These are phyloP conservation scores for Chlamydotis undulata DNA, from an alignment of 2,113 vertebrate genomes.

Conservation along the genomic window DNA sequence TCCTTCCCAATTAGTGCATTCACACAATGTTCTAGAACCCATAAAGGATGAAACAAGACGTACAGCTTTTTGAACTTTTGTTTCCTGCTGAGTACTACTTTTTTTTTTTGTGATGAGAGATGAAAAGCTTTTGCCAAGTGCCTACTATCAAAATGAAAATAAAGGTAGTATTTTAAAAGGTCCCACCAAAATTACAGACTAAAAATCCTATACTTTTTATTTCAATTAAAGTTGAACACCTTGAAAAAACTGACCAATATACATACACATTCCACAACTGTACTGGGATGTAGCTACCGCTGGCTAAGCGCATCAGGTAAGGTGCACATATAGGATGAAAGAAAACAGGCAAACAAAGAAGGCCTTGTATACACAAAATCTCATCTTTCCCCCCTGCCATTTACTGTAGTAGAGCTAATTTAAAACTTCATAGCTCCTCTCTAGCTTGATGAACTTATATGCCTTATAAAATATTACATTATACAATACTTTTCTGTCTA, in stretches of 20 bases:
- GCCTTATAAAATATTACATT: neutral
- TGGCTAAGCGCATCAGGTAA: neutral
- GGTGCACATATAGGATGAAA: accelerated
- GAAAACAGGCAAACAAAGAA: neutral
- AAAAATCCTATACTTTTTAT: neutral
- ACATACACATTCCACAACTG: neutral
- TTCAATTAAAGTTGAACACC: neutral
- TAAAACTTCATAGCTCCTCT: neutral
- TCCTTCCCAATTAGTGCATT: neutral
- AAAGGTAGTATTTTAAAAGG: neutral
- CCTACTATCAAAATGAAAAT: neutral
- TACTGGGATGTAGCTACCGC: neutral
- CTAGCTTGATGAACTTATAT: accelerated
- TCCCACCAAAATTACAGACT: neutral
- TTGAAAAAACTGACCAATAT: neutral
- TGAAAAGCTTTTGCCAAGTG: neutral
- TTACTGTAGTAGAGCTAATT: neutral
- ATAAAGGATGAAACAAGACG: neutral
- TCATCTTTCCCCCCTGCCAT: neutral
- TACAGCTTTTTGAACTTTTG: neutral
- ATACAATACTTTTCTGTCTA: neutral
- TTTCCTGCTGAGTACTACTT: neutral
- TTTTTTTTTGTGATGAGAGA: neutral
- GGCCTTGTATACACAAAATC: neutral
- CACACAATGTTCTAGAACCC: neutral